Base-by-base conservation (phyloP, 2,888 invertebrate species). In the Stenurella melanura region DNA sequence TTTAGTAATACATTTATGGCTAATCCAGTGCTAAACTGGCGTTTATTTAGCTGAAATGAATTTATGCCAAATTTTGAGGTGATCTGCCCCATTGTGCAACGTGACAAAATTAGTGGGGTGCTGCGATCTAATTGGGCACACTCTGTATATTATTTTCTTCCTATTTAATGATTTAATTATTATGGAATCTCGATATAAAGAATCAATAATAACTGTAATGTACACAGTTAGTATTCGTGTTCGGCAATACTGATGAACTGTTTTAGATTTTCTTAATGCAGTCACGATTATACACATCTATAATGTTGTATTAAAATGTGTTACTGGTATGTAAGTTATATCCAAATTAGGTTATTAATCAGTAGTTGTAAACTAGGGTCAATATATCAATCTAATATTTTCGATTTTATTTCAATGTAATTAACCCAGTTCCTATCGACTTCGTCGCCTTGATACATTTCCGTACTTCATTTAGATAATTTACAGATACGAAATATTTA, bases 161-260 rank as follows among this genome's bases (percentile, higher is more conserved):
- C 4, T 26, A 26, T 26, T 26, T 26, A 26, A 42, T 42, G 12
- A 50, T n/a, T 50, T 6, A 6, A n/a, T 50, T 5, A n/a, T 50
- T 50, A 50, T 50, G 50, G 3, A 50, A n/a, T 3, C 0, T 7
- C 6, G 1, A n/a, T 50, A 50, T n/a, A 42, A 42, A 12, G 15
- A 12, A 42, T 42, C 42, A 42, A 9, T 42, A 42, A 42, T 42
- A 42, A 42, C 50, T 50, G 50, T n/a, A n/a, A 50, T 17, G n/a
- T 50, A n/a, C n/a, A 50, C 50, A 50, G 50, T 50, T 50, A 50
- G 3, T n/a, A 50, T 50, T 50, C n/a, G 50, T 50, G 50, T 50
- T 6, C n/a, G 4, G 7, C 12, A n/a, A 50, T 50, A 50, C 50
- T n/a, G 50, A 50, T 50, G 6, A 50, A n/a, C n/a, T n/a, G 0